These are phyloP conservation scores for Zaprionus africanus DNA, from an alignment of 1,140 invertebrate species.

Conservation along the genomic window DNA sequence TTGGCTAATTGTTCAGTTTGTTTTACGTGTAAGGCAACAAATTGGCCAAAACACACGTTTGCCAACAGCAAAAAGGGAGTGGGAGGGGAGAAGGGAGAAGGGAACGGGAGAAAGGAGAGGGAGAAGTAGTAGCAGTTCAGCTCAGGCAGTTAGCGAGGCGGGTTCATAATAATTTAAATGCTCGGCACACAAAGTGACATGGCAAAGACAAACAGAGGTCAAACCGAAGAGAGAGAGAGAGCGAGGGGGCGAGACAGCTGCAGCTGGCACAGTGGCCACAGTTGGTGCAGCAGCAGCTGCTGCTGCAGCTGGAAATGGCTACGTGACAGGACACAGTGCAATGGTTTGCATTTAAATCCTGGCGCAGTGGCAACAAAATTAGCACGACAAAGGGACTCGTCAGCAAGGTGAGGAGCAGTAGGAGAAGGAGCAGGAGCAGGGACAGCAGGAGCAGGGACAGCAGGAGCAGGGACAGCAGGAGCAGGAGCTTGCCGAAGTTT, in stretches of 20 bases:
- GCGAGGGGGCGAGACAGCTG: constrained; percentile 28
- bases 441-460: not conserved
- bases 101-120: not conserved
- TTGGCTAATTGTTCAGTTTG: constrained; percentile 82
- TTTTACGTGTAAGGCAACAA: constrained; percentile 81
- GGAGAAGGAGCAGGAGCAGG: not conserved
- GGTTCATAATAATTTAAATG: constrained; percentile 83
- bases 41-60: constrained; percentile 79
- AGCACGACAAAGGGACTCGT: constrained; percentile 71
- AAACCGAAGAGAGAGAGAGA: constrained; percentile 39
- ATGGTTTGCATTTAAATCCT: constrained; percentile 77
- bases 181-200: constrained; percentile 81
- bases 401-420: constrained; percentile 15
- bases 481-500: not conserved
- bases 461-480: not conserved
- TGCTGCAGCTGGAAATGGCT: constrained; percentile 73
- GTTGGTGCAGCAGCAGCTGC: constrained; percentile 3
- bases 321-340: constrained; percentile 78
- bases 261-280: constrained; percentile 17
- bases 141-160: constrained; percentile 38
- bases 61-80: constrained; percentile 31
- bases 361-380: constrained; percentile 73
- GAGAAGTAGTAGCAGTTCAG: not conserved
- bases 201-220: constrained; percentile 81
- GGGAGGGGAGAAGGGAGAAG: constrained; percentile 14